Evolutionary conservation across 2,888 invertebrate species (phyloP), one percentile per base, ranked within the genome.

Genomic region (Hirtodrosophila cameraria): DNA sequence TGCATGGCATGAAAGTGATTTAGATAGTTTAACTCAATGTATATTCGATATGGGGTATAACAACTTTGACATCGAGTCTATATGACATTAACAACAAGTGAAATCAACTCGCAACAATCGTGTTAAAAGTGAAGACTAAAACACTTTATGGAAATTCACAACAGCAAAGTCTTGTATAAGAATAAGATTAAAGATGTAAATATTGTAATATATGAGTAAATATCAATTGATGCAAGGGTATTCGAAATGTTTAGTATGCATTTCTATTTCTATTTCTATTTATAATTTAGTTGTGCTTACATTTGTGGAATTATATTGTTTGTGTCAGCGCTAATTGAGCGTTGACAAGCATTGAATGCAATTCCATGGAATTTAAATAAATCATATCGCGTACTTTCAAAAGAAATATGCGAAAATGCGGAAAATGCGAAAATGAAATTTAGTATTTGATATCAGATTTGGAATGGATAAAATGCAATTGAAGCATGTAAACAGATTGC

Each of bases 311-410:
- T 46, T 43, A 30, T 15, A 50, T 55, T 63, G 53, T 69, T 36
- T 33, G 38, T 39, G 33, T 39, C 38, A 16, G 39, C 46, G 57
- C 57, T 66, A 73, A 74, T 70, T 70, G 74, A 61, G 70, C 46
- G 31, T 54, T 63, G 55, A 50, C 64, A 74, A 50, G 70, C 63
- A 74, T 46, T 45, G 41, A 57, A 53, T 45, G n/a, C 35, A 36
- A 11, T 27, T 18, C 23, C 16, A 36, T 50, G 30, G 15, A 27
- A 31, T 46, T 25, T 35, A 45, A 64, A 30, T 35, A 45, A 64
- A 67, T 67, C 49, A 52, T 61, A 52, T 67, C 42, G 27, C 33
- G 28, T 31, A 61, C 31, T 48, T n/a, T 33, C 20, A 20, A 68
- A 45, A 35, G 30, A 48, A 45, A 53, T 23, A 8, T n/a, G n/a